Conservation (phyloP, 1,140 invertebrate species). For the Diabrotica virgifera region DNA sequence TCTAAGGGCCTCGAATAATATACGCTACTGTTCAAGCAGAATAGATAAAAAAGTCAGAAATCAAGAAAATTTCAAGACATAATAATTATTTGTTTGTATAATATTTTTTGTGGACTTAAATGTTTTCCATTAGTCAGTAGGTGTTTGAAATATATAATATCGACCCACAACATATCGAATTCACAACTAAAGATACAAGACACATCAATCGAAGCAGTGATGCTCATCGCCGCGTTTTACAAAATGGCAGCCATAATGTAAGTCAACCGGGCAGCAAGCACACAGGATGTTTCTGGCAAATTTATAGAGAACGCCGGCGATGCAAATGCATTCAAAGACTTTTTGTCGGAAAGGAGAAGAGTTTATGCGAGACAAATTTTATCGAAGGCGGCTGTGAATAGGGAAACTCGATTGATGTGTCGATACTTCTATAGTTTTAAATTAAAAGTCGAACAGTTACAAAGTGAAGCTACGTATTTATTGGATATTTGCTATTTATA, state of each 20-base stretch:
- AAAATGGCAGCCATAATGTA: conserved; percentile 35
- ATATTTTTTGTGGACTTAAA: too few species aligned
- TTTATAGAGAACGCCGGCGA: conserved; percentile 15
- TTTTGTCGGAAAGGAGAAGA: conserved; percentile 9
- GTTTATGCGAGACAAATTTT: conserved; percentile 6
- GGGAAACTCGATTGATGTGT: neutral
- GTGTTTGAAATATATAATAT: neutral
- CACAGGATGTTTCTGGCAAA: conserved; percentile 13
- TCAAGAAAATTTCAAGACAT: too few species aligned
- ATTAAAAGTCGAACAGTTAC: too few species aligned
- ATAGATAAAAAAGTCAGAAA: too few species aligned
- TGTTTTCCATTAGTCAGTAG: too few species aligned
- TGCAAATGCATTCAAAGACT: conserved; percentile 19
- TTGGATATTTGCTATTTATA: too few species aligned
- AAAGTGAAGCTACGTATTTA: too few species aligned
- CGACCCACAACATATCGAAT: conserved; percentile 22
- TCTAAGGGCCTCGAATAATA: too few species aligned
- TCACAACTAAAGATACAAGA: conserved; percentile 23
- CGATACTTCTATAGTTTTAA: neutral
- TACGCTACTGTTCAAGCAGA: too few species aligned
- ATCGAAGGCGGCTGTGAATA: neutral
- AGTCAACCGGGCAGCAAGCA: conserved; percentile 30
- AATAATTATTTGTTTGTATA: too few species aligned
- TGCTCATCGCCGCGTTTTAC: conserved; percentile 31
- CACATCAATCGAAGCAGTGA: conserved; percentile 35